These are phyloP conservation scores for Dasyprocta punctata DNA, from an alignment of 2,113 vertebrate genomes.

Conservation along the genomic window DNA sequence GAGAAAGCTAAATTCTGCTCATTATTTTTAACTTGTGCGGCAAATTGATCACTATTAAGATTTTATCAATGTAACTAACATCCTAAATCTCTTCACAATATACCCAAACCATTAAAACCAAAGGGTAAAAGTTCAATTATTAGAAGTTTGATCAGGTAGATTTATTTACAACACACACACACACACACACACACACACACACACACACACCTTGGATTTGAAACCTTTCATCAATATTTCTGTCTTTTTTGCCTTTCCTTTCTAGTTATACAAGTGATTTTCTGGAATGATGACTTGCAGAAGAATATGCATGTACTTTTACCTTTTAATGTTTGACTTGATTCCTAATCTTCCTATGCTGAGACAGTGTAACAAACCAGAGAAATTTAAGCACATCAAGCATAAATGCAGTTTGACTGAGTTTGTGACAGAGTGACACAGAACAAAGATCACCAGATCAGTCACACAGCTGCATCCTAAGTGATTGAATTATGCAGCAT, in stretches of 20 bases:
- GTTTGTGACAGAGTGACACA: background rate
- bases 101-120: background rate
- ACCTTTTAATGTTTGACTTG: conserved; percentile 45
- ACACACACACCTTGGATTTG: background rate
- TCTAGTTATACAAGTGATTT: conserved; percentile 65
- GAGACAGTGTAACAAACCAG: conserved; percentile 22
- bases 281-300: conserved; percentile 62
- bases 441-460: conserved; percentile 31
- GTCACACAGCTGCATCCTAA: background rate
- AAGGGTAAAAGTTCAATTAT: background rate
- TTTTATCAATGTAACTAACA: background rate
- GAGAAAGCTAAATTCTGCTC: background rate
- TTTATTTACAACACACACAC: background rate
- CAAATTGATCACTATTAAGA: background rate
- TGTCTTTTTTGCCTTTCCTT: background rate
- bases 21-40: background rate
- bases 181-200: background rate
- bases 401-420: conserved; percentile 52
- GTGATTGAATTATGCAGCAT: background rate
- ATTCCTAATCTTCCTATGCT: conserved; percentile 12
- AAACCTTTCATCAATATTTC: background rate
- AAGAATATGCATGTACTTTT: conserved; percentile 57
- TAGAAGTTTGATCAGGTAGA: background rate
- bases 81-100: background rate
- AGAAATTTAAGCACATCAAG: conserved; percentile 48